Conservation (phyloP, 2,888 invertebrate species). For the Amorpha juglandis region DNA sequence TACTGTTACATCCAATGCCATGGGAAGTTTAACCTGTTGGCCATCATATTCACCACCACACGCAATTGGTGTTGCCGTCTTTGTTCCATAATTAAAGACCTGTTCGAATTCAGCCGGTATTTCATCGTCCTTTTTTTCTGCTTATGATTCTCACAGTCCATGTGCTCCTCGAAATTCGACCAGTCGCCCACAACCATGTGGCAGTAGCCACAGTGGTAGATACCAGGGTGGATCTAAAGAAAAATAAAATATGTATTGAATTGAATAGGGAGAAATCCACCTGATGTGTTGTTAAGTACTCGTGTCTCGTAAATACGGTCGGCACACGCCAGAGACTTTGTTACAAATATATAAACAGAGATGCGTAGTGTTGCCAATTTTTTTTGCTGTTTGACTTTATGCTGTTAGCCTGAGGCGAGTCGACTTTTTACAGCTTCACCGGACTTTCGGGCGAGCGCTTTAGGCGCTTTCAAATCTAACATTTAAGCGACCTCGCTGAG, state of each 20-base stretch:
- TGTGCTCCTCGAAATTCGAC: neutral
- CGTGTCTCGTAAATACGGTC: no score
- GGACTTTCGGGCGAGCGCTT: no score
- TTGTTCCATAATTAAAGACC: neutral
- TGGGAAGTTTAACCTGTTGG: neutral
- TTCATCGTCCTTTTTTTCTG: neutral
- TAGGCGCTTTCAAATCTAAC: no score
- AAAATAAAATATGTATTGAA: neutral
- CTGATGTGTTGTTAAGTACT: no score
- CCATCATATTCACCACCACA: neutral
- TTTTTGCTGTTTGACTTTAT: no score
- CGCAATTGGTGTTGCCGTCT: neutral
- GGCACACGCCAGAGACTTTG: no score
- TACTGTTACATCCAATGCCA: neutral
- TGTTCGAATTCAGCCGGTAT: neutral
- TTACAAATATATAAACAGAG: no score
- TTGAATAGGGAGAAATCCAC: no score
- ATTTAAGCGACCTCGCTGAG: no score
- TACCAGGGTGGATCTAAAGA: neutral
- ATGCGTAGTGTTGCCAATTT: no score
- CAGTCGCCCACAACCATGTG: constrained; percentile 4
- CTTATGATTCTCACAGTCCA: neutral
- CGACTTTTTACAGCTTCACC: no score
- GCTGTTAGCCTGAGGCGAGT: no score
- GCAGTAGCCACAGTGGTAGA: constrained; percentile 8